Evolutionary conservation across 2,113 vertebrate genomes (phyloP), one percentile per base, ranked within the genome.

Genomic region (Trematocara stigmaticum): DNA sequence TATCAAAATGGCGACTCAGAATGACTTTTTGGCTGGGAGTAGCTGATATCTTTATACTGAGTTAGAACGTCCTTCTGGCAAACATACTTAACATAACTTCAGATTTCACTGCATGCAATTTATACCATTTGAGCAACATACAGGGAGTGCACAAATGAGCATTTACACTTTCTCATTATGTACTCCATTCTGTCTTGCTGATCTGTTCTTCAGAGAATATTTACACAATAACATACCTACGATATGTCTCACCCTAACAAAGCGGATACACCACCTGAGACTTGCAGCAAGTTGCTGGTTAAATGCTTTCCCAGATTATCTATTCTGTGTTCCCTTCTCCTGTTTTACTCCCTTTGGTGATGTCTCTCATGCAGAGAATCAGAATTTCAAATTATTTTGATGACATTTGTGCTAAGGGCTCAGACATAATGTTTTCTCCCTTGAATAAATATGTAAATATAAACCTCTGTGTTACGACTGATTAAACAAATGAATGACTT

Each of bases 381-480:
- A 26, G 74, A 88, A 94, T 92, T 93, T 92, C 45, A 90, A 90
- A 89, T 94, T 87, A 76, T 86, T 93, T 92, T 90, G 91, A 90
- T 90, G 89, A 93, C 86, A 91, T 90, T 93, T 92, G 74, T 90
- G 87, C 92, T 85, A 74, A 89, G 85, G 61, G 92, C 85, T 90
- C 47, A 91, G 82, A 84, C 71, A 88, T 91, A 84, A 90, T 90
- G 76, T 91, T 92, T 82, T 83, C 92, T 90, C 89, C 83, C 81
- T 88, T 91, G 87, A 91, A 91, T 85, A 92, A 91, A 93, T 88
- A 88, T 93, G 90, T 88, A 93, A 92, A 95, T 91, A 92, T 74
- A 89, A 64, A 89, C 42, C 51, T 71, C 45, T 4, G 7, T 86
- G 89, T 88, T 84, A 85, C 49, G 79, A 93, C 84, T 93, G 71